A percentile compares a stretch with the other conserved stretches of the same genome.
These are phyloP conservation scores for Nudaria mundana DNA, from an alignment of 2,888 invertebrate species.

Conservation along the genomic window DNA sequence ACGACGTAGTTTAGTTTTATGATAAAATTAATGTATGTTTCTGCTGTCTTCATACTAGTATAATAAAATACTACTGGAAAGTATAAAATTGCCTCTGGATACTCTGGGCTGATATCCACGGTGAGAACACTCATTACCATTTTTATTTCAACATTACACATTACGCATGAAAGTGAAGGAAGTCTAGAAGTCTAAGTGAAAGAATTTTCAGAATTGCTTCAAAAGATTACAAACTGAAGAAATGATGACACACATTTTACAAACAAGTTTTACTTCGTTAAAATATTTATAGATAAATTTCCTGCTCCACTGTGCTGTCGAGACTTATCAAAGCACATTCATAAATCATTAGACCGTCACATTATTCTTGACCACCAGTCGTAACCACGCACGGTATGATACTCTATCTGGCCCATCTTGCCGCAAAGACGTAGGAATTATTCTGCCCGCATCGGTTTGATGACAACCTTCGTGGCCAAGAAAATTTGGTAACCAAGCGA, in stretches of 20 bases:
- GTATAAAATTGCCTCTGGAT: background rate
- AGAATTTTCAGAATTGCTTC: too few species aligned
- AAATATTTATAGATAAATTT: too few species aligned
- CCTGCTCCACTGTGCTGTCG: slow-evolving; percentile 8
- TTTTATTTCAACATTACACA: too few species aligned
- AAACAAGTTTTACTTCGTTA: too few species aligned
- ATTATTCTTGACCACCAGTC: slow-evolving; percentile 35
- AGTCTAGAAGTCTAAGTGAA: too few species aligned
- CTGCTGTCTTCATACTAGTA: too few species aligned
- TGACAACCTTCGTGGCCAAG: slow-evolving; percentile 49
- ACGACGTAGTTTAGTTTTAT: background rate
- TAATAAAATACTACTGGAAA: background rate
- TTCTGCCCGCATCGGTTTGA: slow-evolving; percentile 48
- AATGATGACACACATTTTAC: too few species aligned
- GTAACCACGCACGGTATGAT: slow-evolving; percentile 26
- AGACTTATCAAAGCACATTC: slow-evolving; percentile 19
- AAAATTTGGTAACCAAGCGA: slow-evolving; percentile 15
- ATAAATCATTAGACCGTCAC: slow-evolving; percentile 33
- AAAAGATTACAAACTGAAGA: too few species aligned
- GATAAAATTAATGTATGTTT: too few species aligned
- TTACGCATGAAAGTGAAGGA: too few species aligned
- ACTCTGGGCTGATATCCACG: too few species aligned
- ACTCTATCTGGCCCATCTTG: slow-evolving; percentile 46
- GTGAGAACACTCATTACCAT: too few species aligned
- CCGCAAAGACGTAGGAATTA: slow-evolving; percentile 44